These are phyloP conservation scores for Sturmia bella DNA, from an alignment of 2,888 invertebrate genomes.

Conservation along the genomic window DNA sequence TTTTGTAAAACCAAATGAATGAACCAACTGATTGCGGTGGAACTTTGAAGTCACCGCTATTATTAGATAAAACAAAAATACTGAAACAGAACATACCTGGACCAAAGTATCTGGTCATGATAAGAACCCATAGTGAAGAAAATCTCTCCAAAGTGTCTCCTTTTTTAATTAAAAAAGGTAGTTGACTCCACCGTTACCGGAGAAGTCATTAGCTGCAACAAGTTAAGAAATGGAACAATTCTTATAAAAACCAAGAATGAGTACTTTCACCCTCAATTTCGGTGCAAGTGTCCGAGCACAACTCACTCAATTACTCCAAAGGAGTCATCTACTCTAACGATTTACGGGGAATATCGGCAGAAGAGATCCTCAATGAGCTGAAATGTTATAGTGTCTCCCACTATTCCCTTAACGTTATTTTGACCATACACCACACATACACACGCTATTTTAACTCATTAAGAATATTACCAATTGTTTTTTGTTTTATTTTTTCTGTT, in stretches of 20 bases:
- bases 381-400: constrained; percentile 1
- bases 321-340: constrained; percentile 26
- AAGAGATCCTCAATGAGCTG: constrained; percentile 9
- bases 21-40: neutral
- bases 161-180: no score
- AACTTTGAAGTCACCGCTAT: neutral
- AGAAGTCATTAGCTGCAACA: no score
- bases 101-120: constrained; percentile 4
- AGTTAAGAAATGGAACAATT: constrained; percentile 16
- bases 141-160: no score
- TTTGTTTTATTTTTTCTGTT: no score
- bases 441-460: no score
- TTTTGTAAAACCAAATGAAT: no score
- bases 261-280: neutral
- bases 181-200: no score
- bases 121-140: constrained; percentile 6
- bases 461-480: no score
- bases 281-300: constrained; percentile 9
- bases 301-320: constrained; percentile 12
- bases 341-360: constrained; percentile 14
- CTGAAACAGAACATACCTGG: neutral
- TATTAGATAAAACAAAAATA: neutral
- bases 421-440: no score
- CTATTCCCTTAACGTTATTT: no score
- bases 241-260: constrained; percentile 14